Evolutionary conservation across 2,888 invertebrate genomes (phyloP), one percentile per base, ranked within the genome.

Genomic region (Gonocerus acuteangulatus): DNA sequence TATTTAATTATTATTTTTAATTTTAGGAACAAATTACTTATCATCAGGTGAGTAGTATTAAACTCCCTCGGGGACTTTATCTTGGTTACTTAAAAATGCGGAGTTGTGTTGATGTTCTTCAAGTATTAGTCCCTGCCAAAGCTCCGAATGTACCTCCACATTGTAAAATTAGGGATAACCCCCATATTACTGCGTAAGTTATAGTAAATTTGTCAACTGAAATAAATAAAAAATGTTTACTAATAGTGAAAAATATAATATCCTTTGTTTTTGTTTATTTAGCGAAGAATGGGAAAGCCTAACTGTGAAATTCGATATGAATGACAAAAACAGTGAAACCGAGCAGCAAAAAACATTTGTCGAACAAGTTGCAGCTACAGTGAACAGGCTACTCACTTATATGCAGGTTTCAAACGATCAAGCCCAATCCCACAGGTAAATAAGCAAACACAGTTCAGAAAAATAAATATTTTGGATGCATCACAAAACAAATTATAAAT

Each of bases 261-360:
- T n/a, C n/a, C n/a, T n/a, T n/a, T n/a, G n/a, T n/a, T n/a, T n/a
- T n/a, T n/a, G n/a, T n/a, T n/a, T n/a, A n/a, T 61, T 49, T 77
- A 92, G 91, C 22, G 96, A 96, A 73, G 97, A 97, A 75, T 97
- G 96, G 96, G 87, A 90, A 68, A 89, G 91, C 74, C 77, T 96
- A 13, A 87, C 62, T 22, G 61, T 59, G 19, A 60, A 61, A 22
- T 67, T 56, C 56, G 49, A 60, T 39, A 49, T 54, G 21, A 49
- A 52, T 19, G 67, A 67, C 13, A 48, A 62, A 56, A 21, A 22
- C 13, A 48, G 48, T 27, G 49, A 66, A 18, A 64, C 85, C 27
- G 89, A 90, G 75, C 86, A 86, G 70, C 89, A 90, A 75, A 82
- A 84, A 71, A 80, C 86, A 67, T 91, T 91, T 75, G 79, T 90